Conservation (phyloP, 2,888 invertebrate species). For the Leptopilina syphax region DNA sequence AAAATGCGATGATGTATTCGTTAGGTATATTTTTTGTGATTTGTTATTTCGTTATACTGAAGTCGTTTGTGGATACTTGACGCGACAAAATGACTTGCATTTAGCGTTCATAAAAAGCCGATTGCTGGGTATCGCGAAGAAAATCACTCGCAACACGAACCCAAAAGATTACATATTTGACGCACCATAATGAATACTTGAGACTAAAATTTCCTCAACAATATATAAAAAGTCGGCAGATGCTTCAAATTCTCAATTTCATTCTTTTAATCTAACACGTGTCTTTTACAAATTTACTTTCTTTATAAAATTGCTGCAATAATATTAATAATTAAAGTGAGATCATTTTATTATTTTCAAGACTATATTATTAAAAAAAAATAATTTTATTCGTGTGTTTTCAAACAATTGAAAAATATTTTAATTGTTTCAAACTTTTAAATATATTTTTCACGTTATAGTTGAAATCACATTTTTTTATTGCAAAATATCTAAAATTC, state of each 20-base stretch:
- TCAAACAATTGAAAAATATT: no score
- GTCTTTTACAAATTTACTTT: background rate
- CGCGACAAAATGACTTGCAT: slow-evolving; percentile 23
- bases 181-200: slow-evolving; percentile 48
- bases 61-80: slow-evolving; percentile 12
- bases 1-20: no score
- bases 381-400: no score
- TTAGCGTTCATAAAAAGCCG: slow-evolving; percentile 23
- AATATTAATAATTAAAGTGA: no score
- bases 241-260: slow-evolving; percentile 30
- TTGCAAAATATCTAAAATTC: no score
- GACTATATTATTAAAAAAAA: no score
- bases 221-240: slow-evolving; percentile 48
- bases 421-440: no score
- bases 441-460: no score
- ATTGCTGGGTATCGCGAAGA: slow-evolving; percentile 19
- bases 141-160: slow-evolving; percentile 45
- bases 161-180: slow-evolving; percentile 48
- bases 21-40: background rate
- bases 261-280: background rate
- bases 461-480: no score
- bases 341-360: no score
- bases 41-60: background rate
- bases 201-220: slow-evolving; percentile 46
- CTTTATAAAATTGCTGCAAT: background rate